Evolutionary conservation across 2,113 vertebrate species (phyloP).

Genomic region (Proterorhinus semilunaris): DNA sequence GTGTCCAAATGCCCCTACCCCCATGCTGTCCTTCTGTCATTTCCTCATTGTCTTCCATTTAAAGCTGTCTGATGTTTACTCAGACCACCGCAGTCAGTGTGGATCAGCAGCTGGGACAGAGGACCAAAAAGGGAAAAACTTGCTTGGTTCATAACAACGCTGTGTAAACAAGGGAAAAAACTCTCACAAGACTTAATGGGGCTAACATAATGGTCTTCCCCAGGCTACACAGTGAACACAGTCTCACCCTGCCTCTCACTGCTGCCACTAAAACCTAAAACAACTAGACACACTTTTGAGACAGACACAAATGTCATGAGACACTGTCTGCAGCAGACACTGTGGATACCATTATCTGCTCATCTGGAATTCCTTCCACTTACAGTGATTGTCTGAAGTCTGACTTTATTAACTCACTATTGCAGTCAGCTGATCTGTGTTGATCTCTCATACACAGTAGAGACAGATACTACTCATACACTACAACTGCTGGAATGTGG

Average conservation of each 20-base stretch:
- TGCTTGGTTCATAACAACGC: constrained; percentile 46
- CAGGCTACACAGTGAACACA: constrained; percentile 32
- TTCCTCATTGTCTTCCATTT: constrained; percentile 72
- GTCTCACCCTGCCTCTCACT: constrained; percentile 47
- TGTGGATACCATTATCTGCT: constrained; percentile 60
- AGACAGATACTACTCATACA: constrained; percentile 52
- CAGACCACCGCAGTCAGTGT: constrained; percentile 66
- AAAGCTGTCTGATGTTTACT: constrained; percentile 63
- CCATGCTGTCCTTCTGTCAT: constrained; percentile 40
- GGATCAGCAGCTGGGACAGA: constrained; percentile 62
- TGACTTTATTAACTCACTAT: constrained; percentile 63
- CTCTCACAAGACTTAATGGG: constrained; percentile 35
- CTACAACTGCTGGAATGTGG: constrained; percentile 2
- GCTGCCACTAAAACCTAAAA: constrained; percentile 52
- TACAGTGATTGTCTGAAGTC: constrained; percentile 41
- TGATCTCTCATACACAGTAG: constrained; percentile 53
- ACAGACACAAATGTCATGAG: constrained; percentile 59
- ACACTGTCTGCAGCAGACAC: constrained; percentile 54
- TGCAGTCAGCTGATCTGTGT: constrained; percentile 69
- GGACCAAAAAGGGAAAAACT: constrained; percentile 45
- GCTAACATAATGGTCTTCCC: constrained; percentile 41
- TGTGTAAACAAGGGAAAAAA: constrained; percentile 52
- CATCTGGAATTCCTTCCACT: constrained; percentile 74
- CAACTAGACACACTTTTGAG: constrained; percentile 31
- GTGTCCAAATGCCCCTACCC: constrained; percentile 51